Evolutionary conservation across 2,888 invertebrate species (phyloP).

Genomic region (Lypha dubia): DNA sequence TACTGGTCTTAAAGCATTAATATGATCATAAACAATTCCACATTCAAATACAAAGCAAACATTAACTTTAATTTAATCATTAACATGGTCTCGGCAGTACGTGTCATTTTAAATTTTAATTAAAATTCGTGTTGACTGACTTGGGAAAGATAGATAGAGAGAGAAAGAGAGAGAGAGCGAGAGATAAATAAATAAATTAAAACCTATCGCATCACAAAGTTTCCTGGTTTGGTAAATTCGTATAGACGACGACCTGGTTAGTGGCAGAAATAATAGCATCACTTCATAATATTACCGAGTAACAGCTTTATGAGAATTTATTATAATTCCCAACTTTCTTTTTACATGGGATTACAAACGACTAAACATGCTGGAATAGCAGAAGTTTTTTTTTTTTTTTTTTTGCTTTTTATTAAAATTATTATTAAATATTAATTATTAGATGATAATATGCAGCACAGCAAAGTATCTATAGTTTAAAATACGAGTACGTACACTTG

Average conservation of each 20-base stretch:
- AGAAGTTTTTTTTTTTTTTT: neutral
- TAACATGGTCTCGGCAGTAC: slow-evolving; percentile 37
- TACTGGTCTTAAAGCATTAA: neutral
- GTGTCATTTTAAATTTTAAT: slow-evolving; percentile 40
- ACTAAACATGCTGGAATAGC: neutral
- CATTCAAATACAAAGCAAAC: slow-evolving; percentile 16
- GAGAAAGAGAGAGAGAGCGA: neutral
- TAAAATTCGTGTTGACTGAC: slow-evolving; percentile 26
- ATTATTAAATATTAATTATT: slow-evolving; percentile 2
- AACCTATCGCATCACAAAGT: slow-evolving; percentile 9
- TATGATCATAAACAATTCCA: slow-evolving; percentile 7
- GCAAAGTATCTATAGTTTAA: neutral
- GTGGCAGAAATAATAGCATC: slow-evolving; percentile 4
- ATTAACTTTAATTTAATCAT: slow-evolving; percentile 33
- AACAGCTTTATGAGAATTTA: slow-evolving; percentile 26
- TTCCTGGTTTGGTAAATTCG: slow-evolving; percentile 32
- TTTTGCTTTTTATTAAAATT: neutral
- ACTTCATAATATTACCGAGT: neutral
- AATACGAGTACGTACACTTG: neutral
- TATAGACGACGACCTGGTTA: slow-evolving; percentile 17
- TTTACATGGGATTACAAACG: too few relatives aligned
- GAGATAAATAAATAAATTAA: neutral
- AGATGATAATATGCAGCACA: slow-evolving; percentile 5
- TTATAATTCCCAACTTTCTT: slow-evolving; percentile 14
- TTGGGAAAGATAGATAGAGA: too few relatives aligned